Conservation (phyloP, 1,140 invertebrate species). For the Coenobita brevimanus region DNA sequence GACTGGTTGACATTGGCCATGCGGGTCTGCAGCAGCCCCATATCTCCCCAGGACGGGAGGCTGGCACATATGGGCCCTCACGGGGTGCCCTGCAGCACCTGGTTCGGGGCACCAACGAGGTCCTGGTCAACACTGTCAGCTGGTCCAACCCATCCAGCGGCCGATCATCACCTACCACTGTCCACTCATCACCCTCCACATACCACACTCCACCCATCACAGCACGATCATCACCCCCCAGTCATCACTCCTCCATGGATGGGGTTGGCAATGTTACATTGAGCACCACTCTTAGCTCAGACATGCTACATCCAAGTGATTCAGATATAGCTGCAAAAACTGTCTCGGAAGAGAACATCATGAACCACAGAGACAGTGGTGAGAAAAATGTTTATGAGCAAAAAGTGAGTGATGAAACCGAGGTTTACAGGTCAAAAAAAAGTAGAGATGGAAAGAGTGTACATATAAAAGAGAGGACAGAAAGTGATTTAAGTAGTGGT, state of each 20-base stretch:
- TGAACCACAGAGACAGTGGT: neutral
- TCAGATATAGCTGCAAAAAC: neutral
- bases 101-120: slow-evolving; percentile 47
- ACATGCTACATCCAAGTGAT: neutral
- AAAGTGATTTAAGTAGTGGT: too few species aligned
- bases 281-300: slow-evolving; percentile 16
- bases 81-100: slow-evolving; percentile 29
- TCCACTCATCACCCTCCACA: neutral
- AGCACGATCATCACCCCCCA: too few species aligned
- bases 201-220: too few species aligned
- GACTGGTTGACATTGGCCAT: slow-evolving; percentile 48
- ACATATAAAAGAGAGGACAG: too few species aligned
- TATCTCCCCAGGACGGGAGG: neutral
- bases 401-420: neutral
- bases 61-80: too few species aligned
- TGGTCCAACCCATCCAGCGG: slow-evolving; percentile 27
- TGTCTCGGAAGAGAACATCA: neutral
- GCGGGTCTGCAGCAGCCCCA: slow-evolving; percentile 28
- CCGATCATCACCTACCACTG: slow-evolving; percentile 19
- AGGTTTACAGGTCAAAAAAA: too few species aligned
- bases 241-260: too few species aligned
- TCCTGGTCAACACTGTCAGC: slow-evolving; percentile 37
- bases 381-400: neutral
- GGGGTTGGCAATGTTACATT: neutral
- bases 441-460: too few species aligned